Percentiles rank a stretch among this genome's conserved stretches.
Conservation (phyloP, 2,797 vertebrate species). For the Malurus leucopterus region DNA sequence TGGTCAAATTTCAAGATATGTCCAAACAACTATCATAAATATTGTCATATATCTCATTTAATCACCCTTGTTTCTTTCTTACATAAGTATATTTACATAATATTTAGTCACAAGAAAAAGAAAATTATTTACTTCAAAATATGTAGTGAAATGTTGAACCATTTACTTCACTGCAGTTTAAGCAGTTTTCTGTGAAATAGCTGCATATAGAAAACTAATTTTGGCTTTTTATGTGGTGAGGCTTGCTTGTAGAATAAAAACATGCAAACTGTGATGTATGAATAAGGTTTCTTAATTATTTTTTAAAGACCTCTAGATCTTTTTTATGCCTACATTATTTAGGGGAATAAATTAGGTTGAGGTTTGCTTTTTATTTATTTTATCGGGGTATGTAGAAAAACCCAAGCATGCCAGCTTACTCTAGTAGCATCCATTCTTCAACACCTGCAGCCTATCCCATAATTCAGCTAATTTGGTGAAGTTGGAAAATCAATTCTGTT, state of each 20-base stretch:
- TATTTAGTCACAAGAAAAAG: neutral
- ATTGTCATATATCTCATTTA: neutral
- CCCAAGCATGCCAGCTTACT: neutral
- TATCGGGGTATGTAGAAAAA: neutral
- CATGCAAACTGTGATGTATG: neutral
- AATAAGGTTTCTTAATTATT: neutral
- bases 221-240: neutral
- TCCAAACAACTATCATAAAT: neutral
- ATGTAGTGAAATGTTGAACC: neutral
- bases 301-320: neutral
- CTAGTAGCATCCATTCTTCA: neutral
- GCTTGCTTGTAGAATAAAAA: neutral
- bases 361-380: neutral
- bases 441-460: neutral
- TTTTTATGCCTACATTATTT: neutral
- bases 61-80: neutral
- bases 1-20: neutral
- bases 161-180: neutral
- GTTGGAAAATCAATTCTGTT: constrained; percentile 54
- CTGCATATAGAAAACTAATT: neutral
- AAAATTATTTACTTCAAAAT: neutral
- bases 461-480: constrained; percentile 55
- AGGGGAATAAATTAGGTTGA: neutral
- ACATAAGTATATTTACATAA: neutral
- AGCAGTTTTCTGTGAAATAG: neutral